Evolutionary conservation across 2,797 vertebrate genomes (phyloP).

Genomic region (Chiloscyllium punctatum): DNA sequence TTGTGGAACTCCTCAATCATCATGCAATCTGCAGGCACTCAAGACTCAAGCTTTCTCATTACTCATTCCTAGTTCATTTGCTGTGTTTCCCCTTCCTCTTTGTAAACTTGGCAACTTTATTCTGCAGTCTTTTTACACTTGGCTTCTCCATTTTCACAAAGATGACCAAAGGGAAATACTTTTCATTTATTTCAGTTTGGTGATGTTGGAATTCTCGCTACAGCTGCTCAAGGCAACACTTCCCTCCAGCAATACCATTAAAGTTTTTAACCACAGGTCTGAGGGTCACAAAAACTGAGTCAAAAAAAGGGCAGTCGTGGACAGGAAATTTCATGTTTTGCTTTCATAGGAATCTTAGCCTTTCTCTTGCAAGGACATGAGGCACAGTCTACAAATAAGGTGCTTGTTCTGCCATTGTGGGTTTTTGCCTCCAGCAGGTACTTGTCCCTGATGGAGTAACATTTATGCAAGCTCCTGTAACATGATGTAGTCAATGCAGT

Average conservation of each 20-base stretch:
- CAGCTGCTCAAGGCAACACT: background rate
- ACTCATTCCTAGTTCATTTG: background rate
- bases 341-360: background rate
- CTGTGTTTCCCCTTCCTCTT: background rate
- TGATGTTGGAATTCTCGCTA: background rate
- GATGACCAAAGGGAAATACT: background rate
- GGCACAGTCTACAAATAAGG: background rate
- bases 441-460: no score
- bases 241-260: background rate
- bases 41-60: background rate
- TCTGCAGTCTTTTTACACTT: background rate
- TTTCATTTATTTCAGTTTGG: background rate
- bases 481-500: no score
- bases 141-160: background rate
- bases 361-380: background rate
- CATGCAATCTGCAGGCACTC: background rate
- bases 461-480: no score
- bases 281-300: background rate
- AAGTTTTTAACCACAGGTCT: background rate
- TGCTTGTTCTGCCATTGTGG: no score
- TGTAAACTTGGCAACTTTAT: background rate
- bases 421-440: no score
- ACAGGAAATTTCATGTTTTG: background rate
- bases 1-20: background rate
- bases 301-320: background rate